Evolutionary conservation across 2,888 invertebrate genomes (phyloP), one percentile per base, ranked within the genome.

Genomic region (Epistrophella euchroma): DNA sequence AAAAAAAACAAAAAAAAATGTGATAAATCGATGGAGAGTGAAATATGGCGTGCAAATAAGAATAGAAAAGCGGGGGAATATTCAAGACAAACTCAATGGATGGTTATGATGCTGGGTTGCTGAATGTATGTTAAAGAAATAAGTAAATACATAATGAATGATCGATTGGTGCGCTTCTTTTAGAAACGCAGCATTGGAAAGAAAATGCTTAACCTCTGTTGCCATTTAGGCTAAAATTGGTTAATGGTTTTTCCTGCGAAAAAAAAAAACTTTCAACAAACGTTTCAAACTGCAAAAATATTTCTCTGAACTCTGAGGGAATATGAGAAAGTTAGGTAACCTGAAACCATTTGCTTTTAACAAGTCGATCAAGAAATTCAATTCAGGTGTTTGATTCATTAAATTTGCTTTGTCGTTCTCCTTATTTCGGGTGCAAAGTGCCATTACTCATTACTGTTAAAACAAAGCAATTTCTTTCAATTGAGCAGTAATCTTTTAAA

Each of bases 11-110:
- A n/a, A 32, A 37, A 19, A 37, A 37, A 35, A 37, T 19, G 15
- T 68, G 37, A 68, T 68, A 52, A 68, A 68, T 68, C 68, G 50
- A 68, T 52, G 66, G 66, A 47, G 35, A 52, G 52, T 68, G 50
- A 37, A 52, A 37, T 68, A 68, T 68, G 68, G 68, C 50, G 50
- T 52, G 50, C 37, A 37, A 52, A 52, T 52, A 32, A 19, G 47
- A 68, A 52, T 19, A 68, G 22, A 52, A 35, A 68, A 17, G 25
- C 13, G 2, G 6, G 37, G 37, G 35, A 32, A 10, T 45, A 11
- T 17, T 7, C 17, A 45, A 64, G 50, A 37, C n/a, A 66, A 66
- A 47, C 28, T 32, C n/a, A n/a, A 10, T 40, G 7, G 22, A 25
- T 43, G 25, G 37, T 19, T 40, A 40, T 60, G 60, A 62, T 40